Percentiles rank a stretch among this genome's conserved stretches.
Evolutionary conservation across 2,888 invertebrate genomes (phyloP).

Genomic region (Acleris emargana): DNA sequence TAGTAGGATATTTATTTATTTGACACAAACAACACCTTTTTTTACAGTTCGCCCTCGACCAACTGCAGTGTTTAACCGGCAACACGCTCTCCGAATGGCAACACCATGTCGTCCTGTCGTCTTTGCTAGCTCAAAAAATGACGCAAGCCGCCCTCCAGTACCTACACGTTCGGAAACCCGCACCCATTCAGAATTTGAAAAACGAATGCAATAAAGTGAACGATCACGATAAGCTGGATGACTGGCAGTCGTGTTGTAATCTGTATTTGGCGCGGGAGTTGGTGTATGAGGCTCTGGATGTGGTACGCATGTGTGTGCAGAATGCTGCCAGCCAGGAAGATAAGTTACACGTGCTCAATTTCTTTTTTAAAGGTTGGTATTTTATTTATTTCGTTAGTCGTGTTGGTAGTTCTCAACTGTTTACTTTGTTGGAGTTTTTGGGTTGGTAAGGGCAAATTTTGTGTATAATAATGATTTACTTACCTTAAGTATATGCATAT

Average conservation of each 20-base stretch:
- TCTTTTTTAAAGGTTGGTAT: conserved; percentile 85
- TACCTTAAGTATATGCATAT: too few species aligned
- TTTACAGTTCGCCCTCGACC: conserved; percentile 85
- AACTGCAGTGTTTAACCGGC: conserved; percentile 85
- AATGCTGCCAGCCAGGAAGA: conserved; percentile 59
- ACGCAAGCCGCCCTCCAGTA: conserved; percentile 88
- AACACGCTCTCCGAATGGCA: conserved; percentile 87
- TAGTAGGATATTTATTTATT: not conserved
- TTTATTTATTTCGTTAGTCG: too few species aligned
- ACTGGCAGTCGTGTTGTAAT: conserved; percentile 82
- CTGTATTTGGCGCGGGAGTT: conserved; percentile 86
- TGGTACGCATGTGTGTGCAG: conserved; percentile 82
- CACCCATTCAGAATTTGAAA: conserved; percentile 79
- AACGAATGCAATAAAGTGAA: conserved; percentile 48
- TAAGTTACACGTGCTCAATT: conserved; percentile 79
- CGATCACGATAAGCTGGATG: conserved; percentile 70
- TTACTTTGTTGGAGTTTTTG: too few species aligned
- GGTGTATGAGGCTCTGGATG: conserved; percentile 86
- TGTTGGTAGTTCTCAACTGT: too few species aligned
- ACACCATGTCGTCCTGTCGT: conserved; percentile 87
- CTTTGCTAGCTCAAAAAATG: conserved; percentile 87
- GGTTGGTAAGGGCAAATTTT: too few species aligned
- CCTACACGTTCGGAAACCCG: conserved; percentile 84
- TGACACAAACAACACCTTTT: conserved; percentile 6
- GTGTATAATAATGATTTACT: too few species aligned